phyloP scores from a whole-genome alignment of 2,888 invertebrate genomes.

The Phania funesta region DNA sequence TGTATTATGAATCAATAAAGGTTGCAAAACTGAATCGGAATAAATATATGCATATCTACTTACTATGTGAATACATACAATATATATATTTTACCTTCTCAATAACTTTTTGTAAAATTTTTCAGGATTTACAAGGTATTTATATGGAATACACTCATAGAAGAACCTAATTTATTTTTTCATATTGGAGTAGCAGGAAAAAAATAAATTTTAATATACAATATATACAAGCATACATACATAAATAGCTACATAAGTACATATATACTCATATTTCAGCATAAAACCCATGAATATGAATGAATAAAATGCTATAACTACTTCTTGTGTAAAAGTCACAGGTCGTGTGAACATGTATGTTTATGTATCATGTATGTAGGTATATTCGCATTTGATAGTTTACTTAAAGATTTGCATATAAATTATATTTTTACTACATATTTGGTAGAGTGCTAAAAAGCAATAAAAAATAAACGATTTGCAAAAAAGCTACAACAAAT shows the following conservation, averaged over 20 bases:
- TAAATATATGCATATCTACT: background rate
- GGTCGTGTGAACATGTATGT: background rate
- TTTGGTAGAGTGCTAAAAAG: background rate
- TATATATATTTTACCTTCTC: background rate
- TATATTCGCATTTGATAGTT: slow-evolving; percentile 13
- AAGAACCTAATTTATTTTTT: slow-evolving; percentile 4
- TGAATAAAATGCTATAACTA: slow-evolving; percentile 11
- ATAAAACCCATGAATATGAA: slow-evolving; percentile 39
- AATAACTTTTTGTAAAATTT: background rate
- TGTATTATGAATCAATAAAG: background rate
- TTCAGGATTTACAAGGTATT: slow-evolving; percentile 24
- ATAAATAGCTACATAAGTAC: background rate
- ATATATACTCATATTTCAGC: background rate
- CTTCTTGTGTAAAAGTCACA: background rate
- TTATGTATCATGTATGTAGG: background rate
- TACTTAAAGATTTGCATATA: slow-evolving; percentile 53
- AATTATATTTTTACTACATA: slow-evolving; percentile 25
- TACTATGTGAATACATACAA: background rate
- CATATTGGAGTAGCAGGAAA: background rate
- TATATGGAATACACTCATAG: background rate
- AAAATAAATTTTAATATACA: background rate
- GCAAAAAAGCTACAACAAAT: background rate
- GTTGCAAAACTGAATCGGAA: background rate
- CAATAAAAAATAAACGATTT: slow-evolving; percentile 16
- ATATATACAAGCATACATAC: background rate